Base-by-base conservation (phyloP, 2,888 invertebrate genomes). In the Pollenia angustigena region DNA sequence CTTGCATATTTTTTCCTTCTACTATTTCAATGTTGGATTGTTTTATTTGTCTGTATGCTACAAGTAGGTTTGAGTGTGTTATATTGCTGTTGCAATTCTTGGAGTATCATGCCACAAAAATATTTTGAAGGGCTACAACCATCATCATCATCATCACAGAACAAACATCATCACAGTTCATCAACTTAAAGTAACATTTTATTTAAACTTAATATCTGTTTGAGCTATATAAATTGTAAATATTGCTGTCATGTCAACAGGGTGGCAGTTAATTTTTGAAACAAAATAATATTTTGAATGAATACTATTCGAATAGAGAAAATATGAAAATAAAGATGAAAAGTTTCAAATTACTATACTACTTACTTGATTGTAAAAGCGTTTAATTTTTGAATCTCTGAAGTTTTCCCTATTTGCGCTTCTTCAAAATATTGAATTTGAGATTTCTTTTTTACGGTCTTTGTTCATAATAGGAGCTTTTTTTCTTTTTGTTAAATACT, bases 101-200 rank as follows among this genome's bases (percentile, higher is more conserved):
- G 14, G 16, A 84, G 71, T 46, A 74, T 46, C 50, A 44, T 58
- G 52, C 18, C 18, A 64, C 56, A 58, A 50, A 80, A 74, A 66
- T 46, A 68, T 74, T 74, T 74, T 54, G 14, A 84, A 79, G 52
- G 52, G 40, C 58, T 50, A 18, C 56, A 74, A 50, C 40, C 58
- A 83, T 76, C 48, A 82, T 62, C 23, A 54, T 16, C 46, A 81
- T 62, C 23, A 54, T 16, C 46, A 81, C 12, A n/a, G 40, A 3
- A 48, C 16, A 48, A 66, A 71, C 58, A 75, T 69, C 64, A 72
- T 66, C 66, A 40, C 8, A 72, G 66, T 84, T 74, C 44, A 79
- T 74, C 44, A 79, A 58, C 40, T 79, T 46, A 74, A 74, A 79
- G 58, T 66, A 79, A 84, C 66, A 79, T 72, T 66, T 84, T 83